Evolutionary conservation across 2,113 vertebrate species (phyloP), one percentile per base, ranked within the genome.

Genomic region (Pelecanus crispus): DNA sequence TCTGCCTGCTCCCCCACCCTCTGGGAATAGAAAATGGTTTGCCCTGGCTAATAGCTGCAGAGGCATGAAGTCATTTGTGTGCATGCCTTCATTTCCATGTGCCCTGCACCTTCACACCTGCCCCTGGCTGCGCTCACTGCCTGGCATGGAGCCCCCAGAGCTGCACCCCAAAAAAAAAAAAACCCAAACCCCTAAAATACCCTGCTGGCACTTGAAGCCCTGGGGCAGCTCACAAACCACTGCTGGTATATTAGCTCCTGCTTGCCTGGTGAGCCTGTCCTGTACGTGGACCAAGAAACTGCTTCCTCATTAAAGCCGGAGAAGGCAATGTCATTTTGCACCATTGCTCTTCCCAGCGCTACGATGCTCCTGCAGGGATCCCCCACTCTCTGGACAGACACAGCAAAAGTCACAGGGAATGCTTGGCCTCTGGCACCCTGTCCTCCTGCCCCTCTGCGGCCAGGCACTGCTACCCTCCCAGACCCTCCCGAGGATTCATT

Each of bases 141-240:
- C 38, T 38, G 55, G 40, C 50, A n/a, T 0, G 13, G 12, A 62
- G 4, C 3, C 17, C 10, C 16, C 26, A 13, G 25, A 63, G 55
- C 34, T 53, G 40, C 59, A 34, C 34, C 58, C 20, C 17, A 31
- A 55, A 42, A 78, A 77, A 42, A 78, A 77, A 42, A 5, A 8
- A 3, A 0, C 10, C 59, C 24, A 67, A 18, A 2, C 26, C 9
- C 28, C 7, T 0, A 9, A 61, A 81, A 66, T 55, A 2, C 3
- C 12, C 63, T 44, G 5, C 36, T 36, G 44, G 18, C 17, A 28
- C 50, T 13, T n/a, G 45, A 88, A 91, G 40, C 14, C 68, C 31
- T 36, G 24, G 28, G 17, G 10, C 50, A 86, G 31, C 17, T 67
- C 56, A 70, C 42, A 80, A 58, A 42, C 4, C 34, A 38, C 7